Percentiles rank a stretch among this genome's conserved stretches.
Conservation (phyloP, 1,140 invertebrate genomes). For the Portunus trituberculatus region DNA sequence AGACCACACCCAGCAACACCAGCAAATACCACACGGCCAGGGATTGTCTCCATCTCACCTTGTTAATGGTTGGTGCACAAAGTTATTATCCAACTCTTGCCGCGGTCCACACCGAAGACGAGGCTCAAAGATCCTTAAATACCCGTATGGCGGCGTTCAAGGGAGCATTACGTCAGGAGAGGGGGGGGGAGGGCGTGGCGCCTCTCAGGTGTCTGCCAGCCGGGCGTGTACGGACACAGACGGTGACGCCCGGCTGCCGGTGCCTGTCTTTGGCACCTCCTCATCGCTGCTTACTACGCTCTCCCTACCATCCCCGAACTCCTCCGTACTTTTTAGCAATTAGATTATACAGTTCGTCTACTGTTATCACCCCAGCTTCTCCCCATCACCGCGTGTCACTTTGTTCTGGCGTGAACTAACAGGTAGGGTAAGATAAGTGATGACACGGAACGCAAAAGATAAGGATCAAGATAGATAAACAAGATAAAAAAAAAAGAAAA, state of each 20-base stretch:
- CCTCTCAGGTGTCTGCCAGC: conserved; percentile 46
- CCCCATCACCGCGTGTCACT: neutral
- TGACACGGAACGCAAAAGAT: no score
- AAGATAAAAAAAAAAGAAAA: no score
- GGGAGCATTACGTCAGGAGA: conserved; percentile 35
- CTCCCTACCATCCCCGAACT: neutral
- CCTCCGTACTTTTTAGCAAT: neutral
- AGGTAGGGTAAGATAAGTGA: neutral
- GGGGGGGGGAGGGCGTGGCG: conserved; percentile 40
- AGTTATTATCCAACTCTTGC: neutral
- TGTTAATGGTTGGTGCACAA: neutral
- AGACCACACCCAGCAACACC: conserved; percentile 44
- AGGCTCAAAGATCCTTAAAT: neutral
- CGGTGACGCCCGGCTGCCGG: conserved; percentile 32
- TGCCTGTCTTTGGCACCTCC: conserved; percentile 44
- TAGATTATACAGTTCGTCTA: neutral
- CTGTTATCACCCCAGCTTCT: neutral
- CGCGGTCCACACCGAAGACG: neutral
- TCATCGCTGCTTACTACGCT: neutral
- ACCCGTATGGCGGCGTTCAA: neutral
- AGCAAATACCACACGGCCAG: neutral
- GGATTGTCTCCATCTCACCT: neutral
- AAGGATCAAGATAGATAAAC: neutral
- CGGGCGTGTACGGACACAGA: conserved; percentile 28
- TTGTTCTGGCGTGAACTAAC: no score